Percentiles rank a stretch among this genome's conserved stretches.
phyloP scores from a whole-genome alignment of 2,797 vertebrate species.

The Acridotheres tristis region DNA sequence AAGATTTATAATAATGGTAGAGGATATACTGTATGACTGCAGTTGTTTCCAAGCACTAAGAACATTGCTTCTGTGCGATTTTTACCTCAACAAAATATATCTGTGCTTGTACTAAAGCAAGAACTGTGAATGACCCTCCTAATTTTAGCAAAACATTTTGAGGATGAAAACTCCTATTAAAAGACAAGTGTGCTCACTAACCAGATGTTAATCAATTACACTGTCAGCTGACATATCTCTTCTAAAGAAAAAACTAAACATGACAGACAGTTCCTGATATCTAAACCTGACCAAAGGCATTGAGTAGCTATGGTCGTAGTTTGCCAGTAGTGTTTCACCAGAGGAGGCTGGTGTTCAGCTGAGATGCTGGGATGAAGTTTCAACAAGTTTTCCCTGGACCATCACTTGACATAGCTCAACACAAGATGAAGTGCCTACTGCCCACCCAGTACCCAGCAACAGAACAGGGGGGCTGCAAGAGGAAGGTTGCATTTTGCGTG shows the following conservation, averaged over 20 bases:
- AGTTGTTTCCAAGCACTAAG: neutral
- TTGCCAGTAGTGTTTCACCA: neutral
- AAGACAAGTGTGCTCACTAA: neutral
- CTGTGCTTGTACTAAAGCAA: neutral
- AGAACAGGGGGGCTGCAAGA: neutral
- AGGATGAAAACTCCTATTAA: neutral
- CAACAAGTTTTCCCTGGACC: neutral
- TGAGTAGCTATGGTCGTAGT: neutral
- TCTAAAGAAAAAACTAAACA: neutral
- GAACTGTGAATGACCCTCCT: neutral
- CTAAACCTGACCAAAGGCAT: neutral
- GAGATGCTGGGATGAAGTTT: neutral
- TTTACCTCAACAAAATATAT: neutral
- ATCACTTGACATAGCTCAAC: neutral
- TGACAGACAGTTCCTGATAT: neutral
- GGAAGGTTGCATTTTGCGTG: neutral
- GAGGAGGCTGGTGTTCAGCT: neutral
- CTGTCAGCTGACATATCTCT: neutral
- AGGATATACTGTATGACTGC: neutral
- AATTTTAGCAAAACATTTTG: neutral
- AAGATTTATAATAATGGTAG: neutral
- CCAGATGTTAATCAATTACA: neutral
- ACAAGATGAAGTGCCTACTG: neutral
- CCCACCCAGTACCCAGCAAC: neutral
- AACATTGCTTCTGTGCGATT: neutral